Evolutionary conservation across 1,140 invertebrate genomes (phyloP).

Genomic region (Drosophila busckii): DNA sequence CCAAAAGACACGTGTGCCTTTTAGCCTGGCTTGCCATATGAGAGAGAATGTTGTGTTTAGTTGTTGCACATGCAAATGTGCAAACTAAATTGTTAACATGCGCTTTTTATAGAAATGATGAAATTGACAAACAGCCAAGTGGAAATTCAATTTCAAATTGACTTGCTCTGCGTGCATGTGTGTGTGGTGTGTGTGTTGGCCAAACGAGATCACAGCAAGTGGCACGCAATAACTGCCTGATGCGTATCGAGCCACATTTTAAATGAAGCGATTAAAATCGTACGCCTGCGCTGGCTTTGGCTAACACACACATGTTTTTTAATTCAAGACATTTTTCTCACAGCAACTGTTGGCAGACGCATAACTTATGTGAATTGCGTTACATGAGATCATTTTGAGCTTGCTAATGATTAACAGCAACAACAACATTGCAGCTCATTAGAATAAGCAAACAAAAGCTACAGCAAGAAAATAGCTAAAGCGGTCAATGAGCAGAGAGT

Average conservation of each 20-base stretch:
- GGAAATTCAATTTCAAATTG: too few species aligned
- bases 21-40: conserved; percentile 2
- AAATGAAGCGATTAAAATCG: conserved; percentile 74
- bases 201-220: conserved; percentile 72
- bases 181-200: conserved; percentile 57
- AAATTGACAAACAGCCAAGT: too few species aligned
- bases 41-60: conserved; percentile 4
- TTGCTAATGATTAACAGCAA: conserved; percentile 5
- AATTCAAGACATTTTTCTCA: conserved; percentile 73
- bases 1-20: conserved; percentile 43
- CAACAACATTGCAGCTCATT: conserved; percentile 42
- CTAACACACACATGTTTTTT: conserved; percentile 46
- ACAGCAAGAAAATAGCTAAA: conserved; percentile 26
- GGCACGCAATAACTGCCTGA: conserved; percentile 70
- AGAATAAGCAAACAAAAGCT: conserved; percentile 63
- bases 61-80: conserved; percentile 4
- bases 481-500: conserved; percentile 59
- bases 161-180: conserved; percentile 32
- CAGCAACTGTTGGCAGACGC: conserved; percentile 45
- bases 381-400: conserved; percentile 67
- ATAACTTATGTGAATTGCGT: conserved; percentile 65
- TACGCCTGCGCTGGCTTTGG: conserved; percentile 53
- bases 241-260: conserved; percentile 74
- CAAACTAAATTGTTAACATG: conserved; percentile 14
- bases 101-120: too few species aligned